Percentiles rank a stretch among this genome's conserved stretches.
phyloP scores from a whole-genome alignment of 2,113 vertebrate species.

The Mungos mungo region DNA sequence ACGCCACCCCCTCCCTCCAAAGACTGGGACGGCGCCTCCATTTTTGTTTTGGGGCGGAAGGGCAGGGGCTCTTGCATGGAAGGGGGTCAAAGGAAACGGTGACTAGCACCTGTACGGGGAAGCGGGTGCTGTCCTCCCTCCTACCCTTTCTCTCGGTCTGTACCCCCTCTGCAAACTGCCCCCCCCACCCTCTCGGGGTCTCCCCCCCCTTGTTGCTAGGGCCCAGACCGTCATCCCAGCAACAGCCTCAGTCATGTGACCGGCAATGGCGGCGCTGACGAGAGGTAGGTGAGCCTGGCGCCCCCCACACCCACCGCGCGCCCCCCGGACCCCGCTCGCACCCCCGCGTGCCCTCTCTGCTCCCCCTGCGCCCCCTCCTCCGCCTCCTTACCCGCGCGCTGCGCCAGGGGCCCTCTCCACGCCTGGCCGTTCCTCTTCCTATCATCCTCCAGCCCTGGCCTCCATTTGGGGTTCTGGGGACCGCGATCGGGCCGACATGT shows the following conservation, averaged over 20 bases:
- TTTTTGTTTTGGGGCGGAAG: constrained; percentile 64
- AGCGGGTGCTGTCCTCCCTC: neutral
- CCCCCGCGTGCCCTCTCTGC: neutral
- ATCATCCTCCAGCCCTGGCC: constrained; percentile 52
- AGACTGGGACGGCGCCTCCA: constrained; percentile 54
- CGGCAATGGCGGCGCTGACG: constrained; percentile 83
- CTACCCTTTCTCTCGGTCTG: neutral
- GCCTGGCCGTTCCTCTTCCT: neutral
- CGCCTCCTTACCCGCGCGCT: neutral
- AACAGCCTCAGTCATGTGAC: constrained; percentile 82
- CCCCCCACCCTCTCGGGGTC: constrained; percentile 52
- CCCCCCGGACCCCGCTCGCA: constrained; percentile 23
- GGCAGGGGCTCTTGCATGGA: constrained; percentile 25
- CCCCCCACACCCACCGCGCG: constrained; percentile 66
- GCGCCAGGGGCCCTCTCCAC: neutral
- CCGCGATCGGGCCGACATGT: neutral
- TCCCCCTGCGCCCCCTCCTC: neutral
- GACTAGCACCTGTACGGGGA: neutral
- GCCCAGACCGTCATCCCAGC: constrained; percentile 83
- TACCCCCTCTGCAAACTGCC: constrained; percentile 3
- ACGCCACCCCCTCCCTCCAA: constrained; percentile 43
- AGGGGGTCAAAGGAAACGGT: constrained; percentile 27
- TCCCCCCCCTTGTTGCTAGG: constrained; percentile 80
- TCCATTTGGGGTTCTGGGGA: constrained; percentile 55
- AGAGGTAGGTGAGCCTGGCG: constrained; percentile 88